These are phyloP conservation scores for Nyctereutes procyonoides DNA, from an alignment of 2,113 vertebrate genomes.

Conservation along the genomic window DNA sequence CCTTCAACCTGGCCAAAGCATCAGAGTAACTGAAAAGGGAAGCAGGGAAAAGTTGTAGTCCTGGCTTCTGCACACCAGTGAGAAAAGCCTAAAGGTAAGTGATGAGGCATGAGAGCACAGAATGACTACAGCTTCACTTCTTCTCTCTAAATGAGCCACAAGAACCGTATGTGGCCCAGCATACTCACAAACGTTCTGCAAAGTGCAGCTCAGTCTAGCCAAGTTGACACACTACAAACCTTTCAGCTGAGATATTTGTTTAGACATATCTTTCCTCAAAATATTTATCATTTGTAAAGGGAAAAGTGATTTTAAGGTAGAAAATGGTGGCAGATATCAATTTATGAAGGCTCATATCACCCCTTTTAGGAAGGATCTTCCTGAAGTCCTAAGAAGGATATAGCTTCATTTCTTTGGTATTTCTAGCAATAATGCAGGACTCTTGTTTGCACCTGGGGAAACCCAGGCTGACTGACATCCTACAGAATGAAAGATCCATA, in stretches of 20 bases:
- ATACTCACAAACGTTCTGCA: not conserved
- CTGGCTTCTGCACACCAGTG: fast-evolving
- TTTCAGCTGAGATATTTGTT: not conserved
- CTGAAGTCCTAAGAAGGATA: not conserved
- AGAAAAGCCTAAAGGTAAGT: not conserved
- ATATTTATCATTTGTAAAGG: not conserved
- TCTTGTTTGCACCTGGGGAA: not conserved
- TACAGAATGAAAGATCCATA: not conserved
- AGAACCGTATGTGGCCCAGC: not conserved
- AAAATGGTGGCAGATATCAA: not conserved
- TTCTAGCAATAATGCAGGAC: not conserved
- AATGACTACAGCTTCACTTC: not conserved
- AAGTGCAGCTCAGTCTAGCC: not conserved
- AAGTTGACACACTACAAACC: not conserved
- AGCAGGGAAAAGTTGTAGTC: not conserved
- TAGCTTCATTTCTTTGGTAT: not conserved
- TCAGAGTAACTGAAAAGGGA: not conserved
- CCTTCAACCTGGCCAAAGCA: not conserved
- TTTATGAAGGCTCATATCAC: not conserved
- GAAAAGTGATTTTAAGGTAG: not conserved
- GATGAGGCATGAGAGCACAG: not conserved
- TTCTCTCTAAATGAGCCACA: not conserved
- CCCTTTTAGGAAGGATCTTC: not conserved
- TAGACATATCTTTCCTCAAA: not conserved
- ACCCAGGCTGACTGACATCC: not conserved